Percentiles rank a stretch among this genome's conserved stretches.
Evolutionary conservation across 2,888 invertebrate genomes (phyloP).

Genomic region (Cephalotes varians): DNA sequence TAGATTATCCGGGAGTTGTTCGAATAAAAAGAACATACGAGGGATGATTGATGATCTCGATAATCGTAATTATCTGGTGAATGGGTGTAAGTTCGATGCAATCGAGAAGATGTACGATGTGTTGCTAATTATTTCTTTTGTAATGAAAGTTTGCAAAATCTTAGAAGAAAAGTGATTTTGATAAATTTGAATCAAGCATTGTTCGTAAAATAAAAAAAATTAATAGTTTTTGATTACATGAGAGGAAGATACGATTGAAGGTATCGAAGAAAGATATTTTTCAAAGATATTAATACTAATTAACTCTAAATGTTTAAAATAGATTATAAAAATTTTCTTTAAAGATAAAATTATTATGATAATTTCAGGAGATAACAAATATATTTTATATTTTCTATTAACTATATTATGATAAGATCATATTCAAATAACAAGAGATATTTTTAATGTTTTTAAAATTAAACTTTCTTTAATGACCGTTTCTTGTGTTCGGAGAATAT

Average conservation of each 20-base stretch:
- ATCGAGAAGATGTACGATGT: constrained; percentile 29
- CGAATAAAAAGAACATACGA: constrained; percentile 28
- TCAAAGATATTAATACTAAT: neutral
- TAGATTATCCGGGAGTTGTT: constrained; percentile 1
- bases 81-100: constrained; percentile 12
- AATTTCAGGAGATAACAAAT: neutral
- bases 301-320: neutral
- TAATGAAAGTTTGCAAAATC: constrained; percentile 6
- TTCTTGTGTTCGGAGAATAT: neutral
- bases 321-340: neutral
- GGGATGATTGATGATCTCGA: constrained; percentile 23
- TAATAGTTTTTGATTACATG: neutral
- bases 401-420: neutral
- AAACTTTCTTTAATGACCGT: neutral
- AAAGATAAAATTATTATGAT: neutral
- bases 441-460: neutral
- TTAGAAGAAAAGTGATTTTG: neutral
- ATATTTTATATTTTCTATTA: neutral
- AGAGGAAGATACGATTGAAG: neutral
- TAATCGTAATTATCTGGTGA: constrained; percentile 28
- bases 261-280: neutral
- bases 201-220: neutral
- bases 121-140: neutral
- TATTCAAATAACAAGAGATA: neutral
- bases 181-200: constrained; percentile 7